Base-by-base conservation (phyloP, 2,113 vertebrate genomes). In the Protomyctophum bolini region DNA sequence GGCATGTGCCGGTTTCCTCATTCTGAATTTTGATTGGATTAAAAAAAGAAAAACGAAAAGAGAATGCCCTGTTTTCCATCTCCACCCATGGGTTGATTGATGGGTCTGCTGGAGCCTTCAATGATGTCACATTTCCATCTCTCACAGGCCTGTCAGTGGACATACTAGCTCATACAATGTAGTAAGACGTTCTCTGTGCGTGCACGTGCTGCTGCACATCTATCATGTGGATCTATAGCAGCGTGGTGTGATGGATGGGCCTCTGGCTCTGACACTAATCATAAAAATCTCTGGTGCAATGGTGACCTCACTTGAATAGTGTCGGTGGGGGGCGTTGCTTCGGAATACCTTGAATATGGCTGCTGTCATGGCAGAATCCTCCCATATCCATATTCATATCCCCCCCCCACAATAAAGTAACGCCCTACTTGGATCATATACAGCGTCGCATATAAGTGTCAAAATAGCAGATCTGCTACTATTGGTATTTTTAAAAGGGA, bases 91-190 rank as follows among this genome's bases (percentile, higher is more conserved):
- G n/a, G 66, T 80, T 92, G 90, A 92, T 90, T 91, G 90, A 92
- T 91, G 79, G 73, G 73, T 79, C 86, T 75, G 69, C 74, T 48
- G 81, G 52, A 81, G 85, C 84, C 89, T 89, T 85, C 85, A 72
- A 61, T 15, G 57, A 74, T 83, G 87, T 89, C 89, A 83, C 76
- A 77, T 90, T 88, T 90, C 90, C 86, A 83, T 91, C 83, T 69
- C 79, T 85, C 83, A 79, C 79, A 88, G 83, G 85, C 71, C 90
- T 88, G 89, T 90, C 88, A 89, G 77, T 89, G 85, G 84, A 90
- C 87, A 82, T 75, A 84, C 72, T 77, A 76, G 78, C 80, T 60
- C 64, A 33, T 50, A 41, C 82, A 72, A 65, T 73, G 68, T 76
- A 68, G 83, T 73, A 65, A 76, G 80, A 70, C 73, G 21, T 63